Evolutionary conservation across 2,113 vertebrate species (phyloP), one percentile per base, ranked within the genome.

Genomic region (Procapra przewalskii): DNA sequence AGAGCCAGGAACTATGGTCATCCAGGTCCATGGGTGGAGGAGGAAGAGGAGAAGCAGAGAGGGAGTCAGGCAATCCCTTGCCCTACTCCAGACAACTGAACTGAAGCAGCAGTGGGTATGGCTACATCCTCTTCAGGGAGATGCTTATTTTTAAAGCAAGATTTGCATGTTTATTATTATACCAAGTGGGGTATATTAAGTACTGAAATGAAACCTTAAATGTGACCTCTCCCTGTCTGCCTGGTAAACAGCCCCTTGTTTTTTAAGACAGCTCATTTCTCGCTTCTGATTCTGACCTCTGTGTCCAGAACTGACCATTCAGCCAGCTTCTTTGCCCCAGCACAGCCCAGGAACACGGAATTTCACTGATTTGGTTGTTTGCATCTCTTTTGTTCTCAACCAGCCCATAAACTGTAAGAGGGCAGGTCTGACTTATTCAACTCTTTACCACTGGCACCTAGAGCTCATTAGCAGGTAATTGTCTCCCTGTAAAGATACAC

Each of bases 91-190:
- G n/a, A 36, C 9, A 71, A 79, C 90, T 75, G n/a, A n/a, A 15
- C 36, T 59, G 43, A 43, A 67, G 36, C 17, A 43, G 40, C 40
- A 60, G 31, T 25, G 15, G n/a, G 21, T 85, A 43, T 0, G 7
- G 33, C 45, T 40, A 7, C n/a, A 25, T 31, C 36, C 43, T 87
- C 80, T 52, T 31, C 0, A 31, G 60, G 71, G 75, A 95, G 60
- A 48, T 7, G 48, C 54, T 94, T 48, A 31, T 88, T 95, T 96
- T 95, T 77, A 93, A 94, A 79, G 89, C 87, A 84, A 81, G 52
- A 29, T 43, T 94, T 82, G 40, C 43, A 36, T 86, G 55, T 94
- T 71, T 54, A 54, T 91, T 57, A 71, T n/a, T 52, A 55, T 3
- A 15, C 33, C 31, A 50, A 43, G 36, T 7, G 54, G 71, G 29